Evolutionary conservation across 2,113 vertebrate genomes (phyloP), one percentile per base, ranked within the genome.

Genomic region (Cyprinodon tularosa): DNA sequence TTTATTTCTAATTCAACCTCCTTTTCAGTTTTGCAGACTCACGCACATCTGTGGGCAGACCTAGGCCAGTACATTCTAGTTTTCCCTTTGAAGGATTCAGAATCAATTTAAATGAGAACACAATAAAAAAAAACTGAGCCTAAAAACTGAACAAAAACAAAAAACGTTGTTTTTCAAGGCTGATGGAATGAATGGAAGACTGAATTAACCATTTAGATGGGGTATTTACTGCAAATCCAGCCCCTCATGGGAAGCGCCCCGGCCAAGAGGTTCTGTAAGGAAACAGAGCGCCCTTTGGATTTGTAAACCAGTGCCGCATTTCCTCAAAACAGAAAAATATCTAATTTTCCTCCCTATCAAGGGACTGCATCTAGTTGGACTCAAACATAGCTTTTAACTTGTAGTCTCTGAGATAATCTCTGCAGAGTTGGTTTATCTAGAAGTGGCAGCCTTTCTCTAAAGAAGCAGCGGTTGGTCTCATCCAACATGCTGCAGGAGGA

Each of bases 81-180:
- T 82, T 71, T 74, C 79, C 29, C 84, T 76, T 59, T 84, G 81
- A 83, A 71, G 53, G 44, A 74, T 67, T 69, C 78, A 20, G 47
- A 36, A 67, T 78, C 57, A 37, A n/a, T 57, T 57, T 57, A 20
- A 57, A 57, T 9, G 20, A 57, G 50, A 57, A 74, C 15, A 68
- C 50, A 63, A 72, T 48, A 69, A 63, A 81, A 78, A 69, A 63
- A 81, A 78, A 66, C 82, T 78, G 81, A 83, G 76, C 60, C 67
- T 39, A 40, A 44, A 76, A 74, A 62, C 78, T 44, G 29, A 66
- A 20, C 14, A 45, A 71, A 38, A 36, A 74, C 71, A 60, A 38
- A 37, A 38, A 75, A 86, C 66, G 40, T 61, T 40, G 76, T 63
- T 64, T 62, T 48, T 61, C 61, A 64, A 60, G 37, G 59, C 44